Base-by-base conservation (phyloP, 2,888 invertebrate genomes). In the Pyrrhosoma nymphula region DNA sequence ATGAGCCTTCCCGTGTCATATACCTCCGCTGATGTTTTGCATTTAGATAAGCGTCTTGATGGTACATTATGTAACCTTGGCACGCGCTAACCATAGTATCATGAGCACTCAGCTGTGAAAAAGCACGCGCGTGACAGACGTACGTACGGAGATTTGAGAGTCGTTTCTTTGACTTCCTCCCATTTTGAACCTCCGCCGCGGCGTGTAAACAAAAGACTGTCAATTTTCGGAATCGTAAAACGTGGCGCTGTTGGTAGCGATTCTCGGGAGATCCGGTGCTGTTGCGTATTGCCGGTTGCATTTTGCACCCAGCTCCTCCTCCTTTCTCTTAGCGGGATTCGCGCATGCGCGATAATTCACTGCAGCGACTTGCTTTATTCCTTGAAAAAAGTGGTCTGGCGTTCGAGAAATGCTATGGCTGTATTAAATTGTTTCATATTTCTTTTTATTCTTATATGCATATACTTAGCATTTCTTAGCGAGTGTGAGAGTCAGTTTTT, bases 331-430 rank as follows among this genome's bases (percentile, higher is more conserved):
- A 69, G 69, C 69, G 69, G n/a, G 69, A 75, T 93, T 93, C 23
- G 69, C 93, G 93, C n/a, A 26, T 35, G 47, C 20, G 69, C 69
- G 93, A 93, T 93, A 93, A 93, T 93, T 93, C 47, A 39, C 55
- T 69, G 63, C 47, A 6, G 4, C 75, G 89, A 55, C 39, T 20
- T 30, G 56, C 90, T 63, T 4, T 60, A 60, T 60, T 14, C 60
- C 20, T 60, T 60, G 60, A 20, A 69, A 69, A 26, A 12, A n/a
- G 69, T 69, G 69, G 47, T 47, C 8, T 26, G n/a, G n/a, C n/a
- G 8, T 12, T 26, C 12, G 26, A n/a, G 69, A n/a, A 35, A 35
- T 82, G 82, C 35, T 12, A 35, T 16, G 30, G 82, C 30, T 16
- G 10, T 82, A 6, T 35, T 2, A 12, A 16, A 82, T 35, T 35